Percentiles rank a stretch among this genome's conserved stretches.
These are phyloP conservation scores for Nycteola revayana DNA, from an alignment of 2,888 invertebrate genomes.

Conservation along the genomic window DNA sequence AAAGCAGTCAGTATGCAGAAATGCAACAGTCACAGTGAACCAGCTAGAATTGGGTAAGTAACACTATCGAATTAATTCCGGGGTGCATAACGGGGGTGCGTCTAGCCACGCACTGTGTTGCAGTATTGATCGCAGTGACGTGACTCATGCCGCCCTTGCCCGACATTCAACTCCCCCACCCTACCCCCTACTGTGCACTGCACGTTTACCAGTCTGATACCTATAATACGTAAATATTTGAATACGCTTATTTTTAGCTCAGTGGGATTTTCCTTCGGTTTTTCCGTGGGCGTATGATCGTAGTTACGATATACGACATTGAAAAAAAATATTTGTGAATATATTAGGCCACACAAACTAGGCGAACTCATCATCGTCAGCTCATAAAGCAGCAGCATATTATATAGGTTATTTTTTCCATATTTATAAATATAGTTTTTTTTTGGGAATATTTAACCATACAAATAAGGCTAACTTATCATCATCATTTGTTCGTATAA, in stretches of 20 bases:
- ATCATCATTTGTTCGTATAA: too few relatives aligned
- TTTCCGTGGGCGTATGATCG: constrained; percentile 6
- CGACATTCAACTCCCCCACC: constrained; percentile 73
- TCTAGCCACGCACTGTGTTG: constrained; percentile 60
- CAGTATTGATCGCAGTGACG: constrained; percentile 80
- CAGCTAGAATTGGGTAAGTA: constrained; percentile 26
- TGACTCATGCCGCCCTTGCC: constrained; percentile 81
- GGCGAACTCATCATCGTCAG: too few relatives aligned
- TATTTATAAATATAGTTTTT: too few relatives aligned
- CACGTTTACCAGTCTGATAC: constrained; percentile 46
- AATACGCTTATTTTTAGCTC: constrained; percentile 16
- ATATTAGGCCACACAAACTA: too few relatives aligned
- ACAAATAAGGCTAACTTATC: too few relatives aligned
- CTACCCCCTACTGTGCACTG: constrained; percentile 32
- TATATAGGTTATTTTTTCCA: too few relatives aligned
- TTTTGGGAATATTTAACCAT: too few relatives aligned
- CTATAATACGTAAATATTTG: constrained; percentile 26
- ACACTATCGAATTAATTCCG: constrained; percentile 17
- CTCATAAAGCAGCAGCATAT: too few relatives aligned
- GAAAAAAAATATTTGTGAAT: too few relatives aligned
- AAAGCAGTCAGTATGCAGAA: too few relatives aligned
- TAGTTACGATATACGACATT: too few relatives aligned
- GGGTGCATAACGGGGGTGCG: constrained; percentile 28
- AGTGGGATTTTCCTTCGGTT: constrained; percentile 12
- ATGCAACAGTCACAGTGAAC: constrained; percentile 18